A percentile compares a stretch with the other conserved stretches of the same genome.
These are phyloP conservation scores for Sceloporus undulatus DNA, from an alignment of 2,113 vertebrate genomes.

Conservation along the genomic window DNA sequence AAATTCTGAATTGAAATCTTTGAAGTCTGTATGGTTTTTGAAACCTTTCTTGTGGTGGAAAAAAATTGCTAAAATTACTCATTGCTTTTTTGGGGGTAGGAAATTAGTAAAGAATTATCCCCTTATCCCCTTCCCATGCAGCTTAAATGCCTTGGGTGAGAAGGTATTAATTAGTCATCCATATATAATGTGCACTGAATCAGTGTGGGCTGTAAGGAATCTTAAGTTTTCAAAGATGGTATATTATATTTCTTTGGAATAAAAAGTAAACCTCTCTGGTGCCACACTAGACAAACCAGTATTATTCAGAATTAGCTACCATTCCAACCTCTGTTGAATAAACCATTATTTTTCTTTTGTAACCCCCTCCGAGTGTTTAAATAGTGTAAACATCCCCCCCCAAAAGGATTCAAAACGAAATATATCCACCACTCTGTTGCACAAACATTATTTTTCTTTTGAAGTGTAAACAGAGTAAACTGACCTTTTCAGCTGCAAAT, in stretches of 20 bases:
- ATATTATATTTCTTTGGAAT: conserved; percentile 20
- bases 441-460: conserved; percentile 3
- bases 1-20: no score
- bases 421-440: not conserved
- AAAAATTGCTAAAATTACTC: no score
- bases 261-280: conserved; percentile 2
- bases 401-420: conserved; percentile 24
- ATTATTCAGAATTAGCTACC: not conserved
- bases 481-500: conserved; percentile 87
- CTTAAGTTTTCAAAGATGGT: not conserved
- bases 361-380: not conserved
- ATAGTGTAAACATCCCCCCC: not conserved
- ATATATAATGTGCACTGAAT: not conserved
- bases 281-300: conserved; percentile 32
- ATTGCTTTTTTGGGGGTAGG: no score
- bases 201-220: not conserved
- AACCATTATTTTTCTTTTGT: conserved; percentile 1
- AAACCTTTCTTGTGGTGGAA: no score
- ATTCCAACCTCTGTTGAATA: not conserved
- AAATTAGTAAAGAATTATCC: no score
- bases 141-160: not conserved
- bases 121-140: not conserved
- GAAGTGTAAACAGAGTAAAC: not conserved
- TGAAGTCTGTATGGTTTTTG: no score
- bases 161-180: not conserved